Evolutionary conservation across 2,888 invertebrate species (phyloP).

Genomic region (Catocala sponsa): DNA sequence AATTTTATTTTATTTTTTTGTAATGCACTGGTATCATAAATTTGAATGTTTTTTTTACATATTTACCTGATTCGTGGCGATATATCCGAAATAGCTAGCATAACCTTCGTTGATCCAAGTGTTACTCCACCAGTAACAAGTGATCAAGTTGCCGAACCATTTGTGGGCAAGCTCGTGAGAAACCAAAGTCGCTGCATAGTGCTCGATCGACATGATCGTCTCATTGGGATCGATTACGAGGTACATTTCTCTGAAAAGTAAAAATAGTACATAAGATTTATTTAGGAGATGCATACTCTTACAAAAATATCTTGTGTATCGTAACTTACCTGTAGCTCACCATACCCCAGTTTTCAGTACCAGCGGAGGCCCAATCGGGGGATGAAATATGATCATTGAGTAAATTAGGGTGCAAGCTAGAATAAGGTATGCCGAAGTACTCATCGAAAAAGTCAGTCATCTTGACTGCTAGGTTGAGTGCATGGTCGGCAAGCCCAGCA

Average conservation of each 20-base stretch:
- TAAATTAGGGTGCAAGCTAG: slow-evolving; percentile 68
- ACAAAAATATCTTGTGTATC: too few relatives aligned
- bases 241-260: slow-evolving; percentile 70
- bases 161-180: slow-evolving; percentile 91
- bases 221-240: slow-evolving; percentile 72
- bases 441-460: slow-evolving; percentile 76
- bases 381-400: slow-evolving; percentile 80
- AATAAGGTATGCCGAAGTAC: slow-evolving; percentile 76
- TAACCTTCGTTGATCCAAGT: slow-evolving; percentile 93
- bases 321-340: slow-evolving; percentile 78
- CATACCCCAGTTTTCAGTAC: slow-evolving; percentile 85
- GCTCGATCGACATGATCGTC: slow-evolving; percentile 76
- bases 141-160: slow-evolving; percentile 93
- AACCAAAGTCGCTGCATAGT: slow-evolving; percentile 84
- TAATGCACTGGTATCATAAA: too few relatives aligned
- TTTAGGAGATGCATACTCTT: too few relatives aligned
- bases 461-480: slow-evolving; percentile 70
- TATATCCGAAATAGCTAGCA: slow-evolving; percentile 91
- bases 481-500: slow-evolving; percentile 66
- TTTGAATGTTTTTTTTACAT: not conserved
- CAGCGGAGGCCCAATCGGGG: slow-evolving; percentile 84
- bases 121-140: slow-evolving; percentile 92
- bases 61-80: slow-evolving; percentile 75
- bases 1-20: too few relatives aligned
- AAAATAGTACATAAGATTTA: too few relatives aligned